These are phyloP conservation scores for Calcarius lapponicus DNA, from an alignment of 2,797 vertebrate genomes.

Conservation along the genomic window DNA sequence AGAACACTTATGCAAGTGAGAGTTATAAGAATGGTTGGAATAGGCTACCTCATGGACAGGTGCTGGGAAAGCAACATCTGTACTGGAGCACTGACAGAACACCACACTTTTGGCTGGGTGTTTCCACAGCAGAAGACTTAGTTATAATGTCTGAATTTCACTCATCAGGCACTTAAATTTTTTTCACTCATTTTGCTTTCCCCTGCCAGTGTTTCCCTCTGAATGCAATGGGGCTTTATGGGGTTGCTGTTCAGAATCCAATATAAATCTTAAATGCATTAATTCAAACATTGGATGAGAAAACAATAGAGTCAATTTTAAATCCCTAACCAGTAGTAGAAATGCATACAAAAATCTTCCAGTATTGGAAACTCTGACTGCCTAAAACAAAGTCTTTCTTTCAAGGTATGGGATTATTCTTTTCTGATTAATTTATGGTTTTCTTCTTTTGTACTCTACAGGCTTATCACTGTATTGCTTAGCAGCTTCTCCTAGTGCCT, in stretches of 20 bases:
- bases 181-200: background rate
- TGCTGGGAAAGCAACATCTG: conserved; percentile 12
- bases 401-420: background rate
- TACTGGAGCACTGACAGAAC: background rate
- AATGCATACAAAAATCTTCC: background rate
- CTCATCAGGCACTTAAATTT: background rate
- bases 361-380: background rate
- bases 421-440: background rate
- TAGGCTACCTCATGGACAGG: conserved; percentile 36
- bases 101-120: background rate
- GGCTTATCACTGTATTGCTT: background rate
- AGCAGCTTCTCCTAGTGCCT: background rate
- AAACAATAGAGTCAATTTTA: background rate
- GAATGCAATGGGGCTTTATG: background rate
- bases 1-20: background rate
- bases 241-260: background rate
- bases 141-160: background rate
- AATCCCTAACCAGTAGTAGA: background rate
- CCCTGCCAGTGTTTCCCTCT: background rate
- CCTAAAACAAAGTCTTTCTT: background rate
- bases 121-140: background rate
- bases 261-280: background rate
- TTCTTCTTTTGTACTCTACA: background rate
- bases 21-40: conserved; percentile 17
- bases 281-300: background rate